phyloP scores from a whole-genome alignment of 2,888 invertebrate genomes.

The Phymatocera aterrima region DNA sequence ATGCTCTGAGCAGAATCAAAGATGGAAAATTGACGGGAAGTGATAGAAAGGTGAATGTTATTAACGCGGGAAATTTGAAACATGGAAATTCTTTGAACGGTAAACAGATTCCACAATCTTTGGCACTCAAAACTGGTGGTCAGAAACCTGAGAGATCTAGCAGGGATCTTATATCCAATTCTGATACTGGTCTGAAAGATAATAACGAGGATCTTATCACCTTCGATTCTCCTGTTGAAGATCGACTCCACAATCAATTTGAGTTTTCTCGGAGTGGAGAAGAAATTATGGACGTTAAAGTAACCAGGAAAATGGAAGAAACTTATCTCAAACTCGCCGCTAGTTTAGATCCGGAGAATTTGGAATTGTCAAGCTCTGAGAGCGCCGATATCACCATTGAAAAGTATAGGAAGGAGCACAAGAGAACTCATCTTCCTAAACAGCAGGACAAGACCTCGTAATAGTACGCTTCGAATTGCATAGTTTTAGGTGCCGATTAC shows the following conservation, averaged over 20 bases:
- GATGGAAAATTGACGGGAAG: neutral
- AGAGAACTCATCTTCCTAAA: constrained; percentile 62
- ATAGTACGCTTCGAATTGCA: constrained; percentile 46
- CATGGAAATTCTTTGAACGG: neutral
- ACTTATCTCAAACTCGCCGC: constrained; percentile 71
- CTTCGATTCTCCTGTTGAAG: constrained; percentile 67
- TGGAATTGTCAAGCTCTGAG: constrained; percentile 58
- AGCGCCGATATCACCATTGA: constrained; percentile 69
- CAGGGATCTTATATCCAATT: neutral
- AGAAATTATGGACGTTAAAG: constrained; percentile 61
- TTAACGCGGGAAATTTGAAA: neutral
- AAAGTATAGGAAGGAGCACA: constrained; percentile 69
- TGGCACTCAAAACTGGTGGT: neutral
- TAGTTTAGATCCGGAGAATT: constrained; percentile 66
- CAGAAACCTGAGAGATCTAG: neutral
- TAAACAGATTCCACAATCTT: neutral
- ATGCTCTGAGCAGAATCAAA: constrained; percentile 48
- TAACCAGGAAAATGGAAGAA: constrained; percentile 72
- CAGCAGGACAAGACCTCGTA: constrained; percentile 58
- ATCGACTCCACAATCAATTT: constrained; percentile 52
- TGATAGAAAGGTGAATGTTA: neutral
- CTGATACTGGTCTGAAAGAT: neutral
- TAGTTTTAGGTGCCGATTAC: neutral
- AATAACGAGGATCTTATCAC: constrained; percentile 63
- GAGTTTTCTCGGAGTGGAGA: constrained; percentile 45